Evolutionary conservation across 2,797 vertebrate species (phyloP).

Genomic region (Phataginus tricuspis): DNA sequence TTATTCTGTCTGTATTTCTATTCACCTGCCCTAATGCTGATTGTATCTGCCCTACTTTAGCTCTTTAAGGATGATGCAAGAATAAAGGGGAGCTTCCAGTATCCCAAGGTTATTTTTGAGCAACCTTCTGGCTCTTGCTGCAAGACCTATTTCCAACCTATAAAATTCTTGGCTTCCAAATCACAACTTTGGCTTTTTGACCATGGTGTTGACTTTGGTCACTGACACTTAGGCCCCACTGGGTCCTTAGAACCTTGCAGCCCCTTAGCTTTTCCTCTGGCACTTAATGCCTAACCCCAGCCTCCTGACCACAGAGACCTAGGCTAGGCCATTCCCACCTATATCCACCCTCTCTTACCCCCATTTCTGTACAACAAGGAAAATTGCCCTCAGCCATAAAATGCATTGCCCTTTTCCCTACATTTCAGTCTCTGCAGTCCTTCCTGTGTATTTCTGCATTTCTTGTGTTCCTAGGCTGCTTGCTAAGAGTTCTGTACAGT

Average conservation of each 20-base stretch:
- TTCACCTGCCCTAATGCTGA: background rate
- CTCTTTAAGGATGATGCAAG: background rate
- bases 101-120: background rate
- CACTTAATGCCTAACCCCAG: too few relatives aligned
- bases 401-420: background rate
- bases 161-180: background rate
- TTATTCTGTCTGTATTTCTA: background rate
- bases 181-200: background rate
- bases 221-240: background rate
- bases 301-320: background rate
- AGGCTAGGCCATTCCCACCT: too few relatives aligned
- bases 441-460: background rate
- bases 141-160: background rate
- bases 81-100: background rate
- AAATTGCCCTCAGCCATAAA: too few relatives aligned
- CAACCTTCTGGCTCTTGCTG: background rate
- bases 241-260: background rate
- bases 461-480: background rate
- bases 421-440: background rate
- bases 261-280: background rate
- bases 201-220: background rate
- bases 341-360: too few relatives aligned
- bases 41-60: background rate
- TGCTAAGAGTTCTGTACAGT: background rate
- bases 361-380: background rate